phyloP scores from a whole-genome alignment of 1,140 invertebrate species.

The Trissolcus basalis region DNA sequence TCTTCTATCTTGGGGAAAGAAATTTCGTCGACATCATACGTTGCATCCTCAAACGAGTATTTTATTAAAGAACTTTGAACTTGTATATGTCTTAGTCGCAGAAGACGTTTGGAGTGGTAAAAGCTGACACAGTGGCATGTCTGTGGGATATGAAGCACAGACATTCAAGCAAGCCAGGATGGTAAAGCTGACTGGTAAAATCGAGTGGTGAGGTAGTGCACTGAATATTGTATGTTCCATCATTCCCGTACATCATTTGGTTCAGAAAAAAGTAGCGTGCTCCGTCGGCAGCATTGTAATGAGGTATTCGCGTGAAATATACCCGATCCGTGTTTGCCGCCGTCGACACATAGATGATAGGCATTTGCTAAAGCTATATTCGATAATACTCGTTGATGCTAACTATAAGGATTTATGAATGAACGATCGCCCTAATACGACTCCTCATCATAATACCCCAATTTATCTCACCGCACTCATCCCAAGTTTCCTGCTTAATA shows the following conservation, averaged over 20 bases:
- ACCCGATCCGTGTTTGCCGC: slow-evolving; percentile 56
- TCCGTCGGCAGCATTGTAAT: slow-evolving; percentile 63
- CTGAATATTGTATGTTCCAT: slow-evolving; percentile 64
- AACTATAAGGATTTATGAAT: slow-evolving; percentile 32
- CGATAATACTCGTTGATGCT: slow-evolving; percentile 39
- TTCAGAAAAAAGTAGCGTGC: slow-evolving; percentile 59
- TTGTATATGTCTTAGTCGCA: slow-evolving; percentile 54
- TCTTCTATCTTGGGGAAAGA: slow-evolving; percentile 41
- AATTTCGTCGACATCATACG: slow-evolving; percentile 50
- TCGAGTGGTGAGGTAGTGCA: slow-evolving; percentile 62
- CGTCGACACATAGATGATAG: slow-evolving; percentile 46
- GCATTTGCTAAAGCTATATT: slow-evolving; percentile 46
- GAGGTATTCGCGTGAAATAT: slow-evolving; percentile 63
- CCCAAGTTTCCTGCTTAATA: too few species aligned
- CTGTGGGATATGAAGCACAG: slow-evolving; percentile 54
- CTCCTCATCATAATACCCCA: too few species aligned
- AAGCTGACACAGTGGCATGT: slow-evolving; percentile 58
- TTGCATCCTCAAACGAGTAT: slow-evolving; percentile 58
- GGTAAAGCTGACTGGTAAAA: slow-evolving; percentile 61
- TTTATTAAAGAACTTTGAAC: slow-evolving; percentile 60
- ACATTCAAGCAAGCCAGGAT: slow-evolving; percentile 48
- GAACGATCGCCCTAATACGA: slow-evolving; percentile 22
- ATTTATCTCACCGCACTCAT: too few species aligned
- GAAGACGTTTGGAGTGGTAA: slow-evolving; percentile 54
- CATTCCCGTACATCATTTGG: slow-evolving; percentile 63